phyloP scores from a whole-genome alignment of 2,797 vertebrate species.

The Monodelphis domestica region DNA sequence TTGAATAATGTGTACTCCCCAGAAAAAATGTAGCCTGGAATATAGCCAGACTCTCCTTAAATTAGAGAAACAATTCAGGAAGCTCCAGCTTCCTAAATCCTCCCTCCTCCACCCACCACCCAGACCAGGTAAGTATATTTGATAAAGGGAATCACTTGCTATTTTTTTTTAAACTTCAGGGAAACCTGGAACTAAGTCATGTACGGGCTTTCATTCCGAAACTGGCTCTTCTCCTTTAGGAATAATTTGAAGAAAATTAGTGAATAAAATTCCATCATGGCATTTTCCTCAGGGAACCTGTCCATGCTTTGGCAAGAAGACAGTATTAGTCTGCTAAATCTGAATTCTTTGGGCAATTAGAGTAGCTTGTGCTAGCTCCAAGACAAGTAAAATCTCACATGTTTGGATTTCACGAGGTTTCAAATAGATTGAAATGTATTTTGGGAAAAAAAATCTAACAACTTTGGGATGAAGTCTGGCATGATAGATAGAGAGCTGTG shows the following conservation, averaged over 20 bases:
- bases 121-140: slow-evolving; percentile 63
- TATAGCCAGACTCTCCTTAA: slow-evolving; percentile 53
- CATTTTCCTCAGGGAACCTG: slow-evolving; percentile 58
- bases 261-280: slow-evolving; percentile 42
- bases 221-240: slow-evolving; percentile 27
- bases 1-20: slow-evolving; percentile 69
- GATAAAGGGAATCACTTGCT: neutral
- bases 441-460: neutral
- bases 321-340: slow-evolving; percentile 11
- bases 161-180: slow-evolving; percentile 12
- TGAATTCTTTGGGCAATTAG: slow-evolving; percentile 2
- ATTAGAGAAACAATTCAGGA: neutral
- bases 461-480: neutral
- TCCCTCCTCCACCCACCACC: slow-evolving; percentile 50
- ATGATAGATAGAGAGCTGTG: neutral
- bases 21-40: slow-evolving; percentile 41
- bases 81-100: slow-evolving; percentile 43
- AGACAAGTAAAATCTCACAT: neutral
- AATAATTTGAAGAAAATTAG: slow-evolving; percentile 31
- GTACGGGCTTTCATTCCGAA: slow-evolving; percentile 45
- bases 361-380: slow-evolving; percentile 14
- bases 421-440: slow-evolving; percentile 1
- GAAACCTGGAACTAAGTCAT: slow-evolving; percentile 39
- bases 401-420: neutral
- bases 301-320: slow-evolving; percentile 22